Evolutionary conservation across 2,888 invertebrate genomes (phyloP), one percentile per base, ranked within the genome.

Genomic region (Eurytoma californica): DNA sequence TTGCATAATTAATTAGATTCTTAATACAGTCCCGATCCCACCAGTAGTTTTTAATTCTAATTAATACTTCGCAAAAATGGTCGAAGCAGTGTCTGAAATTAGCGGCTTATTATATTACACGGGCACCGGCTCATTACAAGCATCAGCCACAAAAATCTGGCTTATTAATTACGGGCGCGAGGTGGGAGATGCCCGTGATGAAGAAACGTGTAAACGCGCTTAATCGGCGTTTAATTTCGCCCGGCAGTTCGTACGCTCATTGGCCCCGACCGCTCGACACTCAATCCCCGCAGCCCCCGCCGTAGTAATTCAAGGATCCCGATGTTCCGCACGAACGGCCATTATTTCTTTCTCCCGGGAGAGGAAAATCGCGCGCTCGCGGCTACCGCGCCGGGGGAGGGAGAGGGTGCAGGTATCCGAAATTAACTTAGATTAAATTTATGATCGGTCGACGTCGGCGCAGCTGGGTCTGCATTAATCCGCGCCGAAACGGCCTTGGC

Each of bases 381-480:
- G 30, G 49, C 16, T n/a, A 7, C n/a, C 63, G 39, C 58, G 3
- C 4, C 24, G n/a, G 24, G 51, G 24, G 24, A 9, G 51, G n/a
- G 14, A 16, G n/a, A 14, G 12, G 39, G 20, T 47, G 72, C 80
- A 81, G 74, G 83, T 83, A 84, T 84, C 80, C 83, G 82, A 86
- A 85, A 86, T 88, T 87, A 88, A 85, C 83, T 83, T 72, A 85
- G 86, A 87, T 78, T 70, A 81, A 78, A 81, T 88, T 88, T 86
- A 88, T 83, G 86, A 85, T 83, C 82, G 81, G 72, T 24, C 78
- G 74, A 83, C 53, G 82, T 82, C 24, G 60, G 82, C 83, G 82
- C 88, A 87, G 85, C 87, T 87, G 87, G 82, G 84, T 84, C 84
- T 82, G 82, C 86, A 86, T 87, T 88, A 87, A 88, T 88, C 86